Evolutionary conservation across 64 coral and sea anemone genomes (phyloP), one percentile per base, ranked within the genome.

Genomic region (Cladopsammia gracilis): DNA sequence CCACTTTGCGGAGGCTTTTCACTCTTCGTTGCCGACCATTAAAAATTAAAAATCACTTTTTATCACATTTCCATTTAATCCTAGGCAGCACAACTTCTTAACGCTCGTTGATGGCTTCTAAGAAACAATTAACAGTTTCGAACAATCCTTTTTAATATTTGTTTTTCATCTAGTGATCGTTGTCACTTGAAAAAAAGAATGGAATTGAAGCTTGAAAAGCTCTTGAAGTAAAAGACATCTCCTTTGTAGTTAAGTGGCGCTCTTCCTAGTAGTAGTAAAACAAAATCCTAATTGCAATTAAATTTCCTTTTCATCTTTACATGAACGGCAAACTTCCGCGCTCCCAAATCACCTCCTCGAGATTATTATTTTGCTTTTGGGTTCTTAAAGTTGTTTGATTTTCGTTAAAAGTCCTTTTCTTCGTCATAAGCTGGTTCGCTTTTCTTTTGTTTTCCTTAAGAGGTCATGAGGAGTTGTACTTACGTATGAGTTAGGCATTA

Each of bases 111-210:
- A 61, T 43, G 42, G 50, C 44, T 50, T 84, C 43, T 67, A 47
- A 66, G 18, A 67, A 24, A 19, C 80, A 66, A 84, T 84, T 84
- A 84, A 47, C 80, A 51, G 43, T 50, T 68, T 4, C 3, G 25
- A 68, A 84, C 61, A 49, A 67, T 69, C 9, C 3, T 47, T 44
- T 75, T 20, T 20, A 22, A 69, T 83, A 68, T 84, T 50, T 84
- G 48, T 67, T 68, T 64, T 82, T 50, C 0, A 69, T 84, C 61
- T 8, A 10, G 4, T 8, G 46, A 84, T 20, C 25, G 4, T 84
- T 67, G 60, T 50, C 80, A 84, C 42, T 50, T 19, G 20, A 49
- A 46, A 66, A 83, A 19, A 83, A 16, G 61, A 65, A 10, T 13
- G 5, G 20, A 58, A 19, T 26, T 58, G 18, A 34, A 25, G 11